Conservation (phyloP, 1,140 invertebrate species). For the Zaprionus africanus region DNA sequence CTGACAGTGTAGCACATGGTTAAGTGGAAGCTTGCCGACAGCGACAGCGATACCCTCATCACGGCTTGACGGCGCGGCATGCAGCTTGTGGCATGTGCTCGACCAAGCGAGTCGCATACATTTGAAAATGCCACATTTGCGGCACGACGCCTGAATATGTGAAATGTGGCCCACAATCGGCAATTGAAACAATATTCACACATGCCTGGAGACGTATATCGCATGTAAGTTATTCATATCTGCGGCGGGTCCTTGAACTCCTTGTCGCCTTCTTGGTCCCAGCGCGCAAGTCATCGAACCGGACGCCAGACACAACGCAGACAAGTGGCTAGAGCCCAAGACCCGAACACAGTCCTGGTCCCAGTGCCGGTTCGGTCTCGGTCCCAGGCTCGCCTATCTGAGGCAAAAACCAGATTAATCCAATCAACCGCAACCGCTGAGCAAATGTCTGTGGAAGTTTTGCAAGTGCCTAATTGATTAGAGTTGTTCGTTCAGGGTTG, state of each 20-base stretch:
- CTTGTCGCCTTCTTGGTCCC: background rate
- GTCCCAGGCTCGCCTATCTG: background rate
- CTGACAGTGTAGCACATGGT: background rate
- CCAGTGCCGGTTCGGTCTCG: background rate
- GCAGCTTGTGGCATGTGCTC: conserved; percentile 15
- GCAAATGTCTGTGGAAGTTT: conserved; percentile 36
- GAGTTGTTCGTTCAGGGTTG: conserved; percentile 6
- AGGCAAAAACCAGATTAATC: conserved; percentile 2
- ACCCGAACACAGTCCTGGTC: background rate
- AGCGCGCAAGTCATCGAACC: conserved; percentile 26
- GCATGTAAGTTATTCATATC: background rate
- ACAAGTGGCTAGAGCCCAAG: conserved; percentile 2
- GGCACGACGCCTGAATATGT: conserved; percentile 64
- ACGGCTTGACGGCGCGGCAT: background rate
- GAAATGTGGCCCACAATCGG: conserved; percentile 52
- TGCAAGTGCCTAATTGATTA: conserved; percentile 32
- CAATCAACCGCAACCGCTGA: conserved; percentile 8
- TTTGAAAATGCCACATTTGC: conserved; percentile 67
- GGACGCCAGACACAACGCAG: conserved; percentile 18
- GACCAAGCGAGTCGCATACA: conserved; percentile 25
- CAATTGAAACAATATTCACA: conserved; percentile 39
- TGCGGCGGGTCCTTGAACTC: conserved; percentile 27
- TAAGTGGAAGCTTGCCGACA: background rate
- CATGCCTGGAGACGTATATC: conserved; percentile 13
- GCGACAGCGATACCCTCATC: conserved; percentile 8